Base-by-base conservation (phyloP, 2,113 vertebrate genomes). In the Platysternon megacephalum region DNA sequence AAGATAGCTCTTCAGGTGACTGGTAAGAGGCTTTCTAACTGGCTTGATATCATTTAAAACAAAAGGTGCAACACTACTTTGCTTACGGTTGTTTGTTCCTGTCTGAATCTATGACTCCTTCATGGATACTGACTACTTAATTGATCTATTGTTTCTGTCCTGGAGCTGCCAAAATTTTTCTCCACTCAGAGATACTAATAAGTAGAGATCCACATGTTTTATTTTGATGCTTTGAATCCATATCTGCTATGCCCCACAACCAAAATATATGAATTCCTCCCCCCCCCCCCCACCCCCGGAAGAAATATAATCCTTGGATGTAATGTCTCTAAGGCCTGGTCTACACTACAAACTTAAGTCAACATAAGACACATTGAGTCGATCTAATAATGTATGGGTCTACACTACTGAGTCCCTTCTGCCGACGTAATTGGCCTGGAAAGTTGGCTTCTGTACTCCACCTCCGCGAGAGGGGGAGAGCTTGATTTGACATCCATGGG, bases 271-370 rank as follows among this genome's bases (percentile, higher is more conserved):
- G n/a, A 76, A 74, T 24, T 1, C 84, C 58, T 52, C n/a, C 49
- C 44, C 21, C 32, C 0, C 1, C 29, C n/a, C 49, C 44, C 21
- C 32, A 0, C 1, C 29, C 58, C 5, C 17, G 51, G 22, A 61
- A 85, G 8, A 87, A 51, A 79, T 39, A 74, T 86, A 65, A 65
- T 85, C 21, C 68, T 17, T 24, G 17, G 26, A 85, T 53, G n/a
- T 13, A 35, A 16, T 44, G 76, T 2, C 42, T 85, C 58, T n/a
- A 85, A 86, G 29, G 8, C 21, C 52, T 53, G 21, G 52, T 22
- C 52, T 53, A 53, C 52, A 53, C 52, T 53, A 53, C 52, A 22
- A 53, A 53, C 52, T 22, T 53, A 22, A 21, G 52, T 53, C 19
- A 19, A 52, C 52, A 21, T 52, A 52, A 52, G 52, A 7, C 52